These are phyloP conservation scores for Xanthorhoe designata DNA, from an alignment of 2,888 invertebrate species.

Conservation along the genomic window DNA sequence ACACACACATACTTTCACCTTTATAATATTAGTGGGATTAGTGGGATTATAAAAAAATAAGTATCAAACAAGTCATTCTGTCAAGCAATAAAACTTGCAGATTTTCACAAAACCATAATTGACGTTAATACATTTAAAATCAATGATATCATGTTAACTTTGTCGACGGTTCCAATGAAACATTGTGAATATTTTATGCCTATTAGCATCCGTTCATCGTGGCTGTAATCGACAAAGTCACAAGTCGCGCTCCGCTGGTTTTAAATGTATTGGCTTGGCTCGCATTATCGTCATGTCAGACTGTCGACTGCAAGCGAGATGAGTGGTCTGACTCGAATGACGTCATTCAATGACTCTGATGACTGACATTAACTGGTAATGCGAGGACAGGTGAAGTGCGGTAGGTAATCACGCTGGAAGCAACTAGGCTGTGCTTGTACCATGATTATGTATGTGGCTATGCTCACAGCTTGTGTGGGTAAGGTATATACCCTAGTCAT, in stretches of 20 bases:
- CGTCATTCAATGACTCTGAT: slow-evolving; percentile 44
- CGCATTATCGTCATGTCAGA: slow-evolving; percentile 63
- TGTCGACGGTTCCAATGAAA: slow-evolving; percentile 30
- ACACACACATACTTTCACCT: no score
- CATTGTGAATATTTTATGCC: slow-evolving; percentile 64
- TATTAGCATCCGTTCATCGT: slow-evolving; percentile 65
- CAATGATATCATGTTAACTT: slow-evolving; percentile 11
- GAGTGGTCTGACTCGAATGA: slow-evolving; percentile 41
- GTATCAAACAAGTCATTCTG: background rate
- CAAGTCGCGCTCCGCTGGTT: slow-evolving; percentile 67
- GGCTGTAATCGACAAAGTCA: slow-evolving; percentile 72
- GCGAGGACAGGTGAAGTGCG: slow-evolving; percentile 42
- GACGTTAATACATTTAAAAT: background rate
- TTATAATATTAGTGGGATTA: no score
- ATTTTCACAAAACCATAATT: background rate
- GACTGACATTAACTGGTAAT: slow-evolving; percentile 58
- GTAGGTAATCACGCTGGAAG: slow-evolving; percentile 23
- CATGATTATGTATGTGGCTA: background rate
- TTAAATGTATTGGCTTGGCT: slow-evolving; percentile 71
- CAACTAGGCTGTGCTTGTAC: slow-evolving; percentile 4
- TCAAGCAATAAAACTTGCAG: no score
- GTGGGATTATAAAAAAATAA: no score
- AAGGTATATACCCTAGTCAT: background rate
- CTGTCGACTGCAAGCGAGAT: slow-evolving; percentile 58
- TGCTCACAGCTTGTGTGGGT: background rate